Conservation (phyloP, 2,888 invertebrate genomes). For the Unio delphinus region DNA sequence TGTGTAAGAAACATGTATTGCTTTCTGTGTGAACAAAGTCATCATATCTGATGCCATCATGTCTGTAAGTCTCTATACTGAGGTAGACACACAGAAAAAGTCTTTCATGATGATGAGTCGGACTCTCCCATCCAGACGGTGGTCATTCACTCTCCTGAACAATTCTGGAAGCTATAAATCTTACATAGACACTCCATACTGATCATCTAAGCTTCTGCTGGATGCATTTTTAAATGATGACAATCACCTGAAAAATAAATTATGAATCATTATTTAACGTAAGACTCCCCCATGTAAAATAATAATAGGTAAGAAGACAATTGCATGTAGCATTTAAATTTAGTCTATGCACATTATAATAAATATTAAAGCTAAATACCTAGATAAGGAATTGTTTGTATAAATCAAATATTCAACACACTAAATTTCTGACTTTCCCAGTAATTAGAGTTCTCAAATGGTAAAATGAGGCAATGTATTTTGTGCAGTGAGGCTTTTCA, state of each 20-base stretch:
- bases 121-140: slow-evolving; percentile 30
- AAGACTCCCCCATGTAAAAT: neutral
- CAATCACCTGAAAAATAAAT: slow-evolving; percentile 49
- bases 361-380: too few species aligned
- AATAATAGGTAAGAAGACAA: too few species aligned
- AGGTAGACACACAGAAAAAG: slow-evolving; percentile 7
- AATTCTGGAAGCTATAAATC: slow-evolving; percentile 80
- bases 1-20: slow-evolving; percentile 34
- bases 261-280: neutral
- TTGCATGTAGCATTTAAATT: too few species aligned
- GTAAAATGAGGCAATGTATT: too few species aligned
- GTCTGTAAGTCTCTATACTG: slow-evolving; percentile 1
- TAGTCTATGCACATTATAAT: too few species aligned
- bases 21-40: slow-evolving; percentile 38
- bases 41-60: slow-evolving; percentile 20
- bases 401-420: too few species aligned
- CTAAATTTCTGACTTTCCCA: too few species aligned
- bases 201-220: slow-evolving; percentile 81
- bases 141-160: slow-evolving; percentile 36
- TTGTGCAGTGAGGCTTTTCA: too few species aligned
- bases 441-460: too few species aligned
- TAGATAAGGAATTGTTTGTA: neutral
- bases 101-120: slow-evolving; percentile 5
- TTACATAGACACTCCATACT: too few species aligned
- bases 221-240: slow-evolving; percentile 55